Base-by-base conservation (phyloP, 1,140 invertebrate genomes). In the Elymnias hypermnestra region DNA sequence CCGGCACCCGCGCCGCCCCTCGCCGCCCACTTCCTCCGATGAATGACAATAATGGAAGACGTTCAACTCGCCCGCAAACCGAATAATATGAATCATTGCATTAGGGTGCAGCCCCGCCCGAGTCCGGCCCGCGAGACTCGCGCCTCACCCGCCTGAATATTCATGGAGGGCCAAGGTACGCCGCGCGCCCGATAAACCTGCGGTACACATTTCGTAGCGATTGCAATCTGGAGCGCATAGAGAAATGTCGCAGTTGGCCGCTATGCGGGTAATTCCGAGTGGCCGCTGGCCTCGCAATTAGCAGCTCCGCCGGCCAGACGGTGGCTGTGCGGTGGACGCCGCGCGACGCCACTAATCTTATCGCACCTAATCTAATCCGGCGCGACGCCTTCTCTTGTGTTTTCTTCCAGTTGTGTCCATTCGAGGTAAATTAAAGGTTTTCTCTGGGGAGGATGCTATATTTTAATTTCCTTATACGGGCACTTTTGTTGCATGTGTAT, bases 11-110 rank as follows among this genome's bases (percentile, higher is more conserved):
- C 72, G 64, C 76, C 75, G 64, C 72, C 72, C 76, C 77, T 55
- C 72, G 65, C 81, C 75, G 75, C 81, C 81, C 77, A 82, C 76
- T 84, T 82, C 81, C 81, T 82, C 73, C 74, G 77, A 84, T 84
- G 81, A 84, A 84, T 84, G 81, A 83, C 81, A 84, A 84, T 84
- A 84, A 84, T 84, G 76, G 77, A 84, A 84, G 81, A 84, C 81
- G 81, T 84, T 83, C 81, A 84, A 84, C 81, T 84, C 78, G 78
- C 71, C 76, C 78, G 81, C 78, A 83, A 82, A 83, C 81, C 78
- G 76, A 84, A 81, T 81, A 83, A 84, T 81, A 82, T 84, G 81
- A 84, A 84, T 84, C 81, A 84, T 84, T 84, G 81, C 81, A 83
- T 83, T 82, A 84, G 77, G 81, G 81, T 84, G 78, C 81, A 82